Conservation (phyloP, 2,797 vertebrate genomes). For the Paratrypauchen microcephalus region DNA sequence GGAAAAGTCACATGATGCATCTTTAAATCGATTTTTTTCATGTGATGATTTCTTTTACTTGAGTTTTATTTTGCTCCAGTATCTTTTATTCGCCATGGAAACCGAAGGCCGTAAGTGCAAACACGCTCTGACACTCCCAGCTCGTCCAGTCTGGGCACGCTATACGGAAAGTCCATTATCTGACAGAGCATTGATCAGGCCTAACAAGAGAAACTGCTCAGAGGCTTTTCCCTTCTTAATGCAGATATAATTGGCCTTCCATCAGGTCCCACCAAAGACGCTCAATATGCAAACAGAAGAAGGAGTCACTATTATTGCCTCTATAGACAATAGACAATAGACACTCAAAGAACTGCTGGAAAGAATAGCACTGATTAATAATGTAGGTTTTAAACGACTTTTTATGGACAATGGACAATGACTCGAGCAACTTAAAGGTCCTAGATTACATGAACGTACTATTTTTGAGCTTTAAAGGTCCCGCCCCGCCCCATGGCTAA, state of each 20-base stretch:
- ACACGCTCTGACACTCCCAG: not conserved
- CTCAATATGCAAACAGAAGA: not conserved
- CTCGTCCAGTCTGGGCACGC: not conserved
- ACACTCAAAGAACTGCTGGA: not conserved
- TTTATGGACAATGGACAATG: not conserved
- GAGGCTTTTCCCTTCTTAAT: not conserved
- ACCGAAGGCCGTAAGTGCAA: not conserved
- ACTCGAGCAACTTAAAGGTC: not conserved
- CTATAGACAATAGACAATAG: not conserved
- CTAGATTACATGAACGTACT: no score
- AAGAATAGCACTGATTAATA: not conserved
- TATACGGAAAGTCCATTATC: conserved; percentile 11
- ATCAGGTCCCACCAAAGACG: not conserved
- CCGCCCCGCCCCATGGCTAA: no score
- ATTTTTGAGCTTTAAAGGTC: no score
- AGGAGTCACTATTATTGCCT: conserved; percentile 1
- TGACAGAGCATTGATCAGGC: conserved; percentile 6
- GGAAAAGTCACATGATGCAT: no score
- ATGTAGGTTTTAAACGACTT: not conserved
- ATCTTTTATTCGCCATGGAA: no score
- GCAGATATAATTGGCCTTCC: conserved; percentile 10
- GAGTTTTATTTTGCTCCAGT: no score
- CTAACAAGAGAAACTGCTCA: conserved; percentile 7
- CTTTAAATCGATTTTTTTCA: no score
- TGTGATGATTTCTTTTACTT: no score